Evolutionary conservation across 2,888 invertebrate species (phyloP), one percentile per base, ranked within the genome.

Genomic region (Drosophila helvetica): DNA sequence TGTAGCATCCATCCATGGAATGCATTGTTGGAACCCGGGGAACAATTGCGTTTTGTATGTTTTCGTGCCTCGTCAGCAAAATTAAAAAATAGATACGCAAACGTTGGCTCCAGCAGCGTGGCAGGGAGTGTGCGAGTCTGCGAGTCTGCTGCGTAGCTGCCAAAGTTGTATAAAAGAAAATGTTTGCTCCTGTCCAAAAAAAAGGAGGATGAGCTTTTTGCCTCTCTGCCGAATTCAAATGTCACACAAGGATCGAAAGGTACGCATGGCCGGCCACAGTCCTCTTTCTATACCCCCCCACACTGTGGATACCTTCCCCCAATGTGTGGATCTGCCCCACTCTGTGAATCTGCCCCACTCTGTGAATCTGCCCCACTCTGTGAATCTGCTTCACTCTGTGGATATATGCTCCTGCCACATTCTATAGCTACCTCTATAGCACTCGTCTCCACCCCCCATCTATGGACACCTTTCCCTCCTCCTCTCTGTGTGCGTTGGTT

Each of bases 71-170:
- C 83, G 88, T 88, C 88, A 88, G 88, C 88, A 80, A 88, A 89
- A 87, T 88, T 84, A 89, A 88, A 89, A 89, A 88, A 81, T 86
- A 87, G 78, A 83, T 84, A 80, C 83, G 86, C 83, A 73, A 72
- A 63, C 54, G 72, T 65, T 72, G 54, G 38, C 12, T 33, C 33
- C 12, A 19, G 22, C 17, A 30, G 53, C 18, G 17, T 9, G 54
- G 18, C 7, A 48, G 12, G 38, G 22, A 2, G 7, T 12, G 12
- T 8, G 2, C 8, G 43, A 8, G 17, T n/a, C n/a, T 46, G 30
- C 18, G 33, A 10, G 19, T 8, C 1, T 5, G 18, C 15, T 22
- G 2, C 18, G 18, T 6, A 12, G 59, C 69, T 46, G 55, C 60
- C 65, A 67, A 82, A 86, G 69, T 83, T 83, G 53, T 70, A 74